These are phyloP conservation scores for Phoronis australis DNA, from an alignment of 2,888 invertebrate species.

Conservation along the genomic window DNA sequence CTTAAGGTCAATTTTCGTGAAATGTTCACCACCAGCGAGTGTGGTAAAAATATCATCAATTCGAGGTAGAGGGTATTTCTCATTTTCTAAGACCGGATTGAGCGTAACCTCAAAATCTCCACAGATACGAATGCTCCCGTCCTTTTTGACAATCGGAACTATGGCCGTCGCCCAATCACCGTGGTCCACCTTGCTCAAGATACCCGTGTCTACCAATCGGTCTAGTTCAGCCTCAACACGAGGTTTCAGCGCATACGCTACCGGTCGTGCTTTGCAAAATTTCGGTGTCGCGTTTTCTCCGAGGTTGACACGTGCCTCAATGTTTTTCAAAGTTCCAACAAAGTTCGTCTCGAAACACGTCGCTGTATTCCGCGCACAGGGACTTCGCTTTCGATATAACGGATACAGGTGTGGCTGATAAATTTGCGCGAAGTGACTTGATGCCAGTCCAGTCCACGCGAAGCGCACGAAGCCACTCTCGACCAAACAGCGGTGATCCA, in stretches of 20 bases:
- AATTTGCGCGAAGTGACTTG: too few species aligned
- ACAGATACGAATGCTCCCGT: too few species aligned
- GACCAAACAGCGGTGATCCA: conserved; percentile 3
- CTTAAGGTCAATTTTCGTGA: too few species aligned
- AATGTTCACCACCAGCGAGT: too few species aligned
- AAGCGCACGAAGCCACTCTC: conserved; percentile 4
- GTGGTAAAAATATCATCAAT: too few species aligned
- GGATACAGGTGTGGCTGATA: too few species aligned
- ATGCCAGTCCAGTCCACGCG: conserved; percentile 3
- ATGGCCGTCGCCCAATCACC: too few species aligned
- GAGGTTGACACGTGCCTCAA: background rate
- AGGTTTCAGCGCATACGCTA: conserved; percentile 15
- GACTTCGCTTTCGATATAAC: background rate
- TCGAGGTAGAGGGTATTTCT: too few species aligned
- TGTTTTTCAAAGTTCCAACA: conserved; percentile 5
- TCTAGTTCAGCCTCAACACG: conserved; percentile 19
- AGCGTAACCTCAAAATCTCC: too few species aligned
- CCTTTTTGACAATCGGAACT: too few species aligned
- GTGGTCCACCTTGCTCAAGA: background rate
- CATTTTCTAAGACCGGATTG: too few species aligned
- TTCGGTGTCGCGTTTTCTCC: conserved; percentile 1
- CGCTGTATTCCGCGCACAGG: background rate
- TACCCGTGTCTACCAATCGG: conserved; percentile 10
- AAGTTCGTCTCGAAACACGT: background rate
- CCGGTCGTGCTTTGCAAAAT: conserved; percentile 7